Conservation (phyloP, 1,140 invertebrate species). For the Phymorhynchus buccinoides region DNA sequence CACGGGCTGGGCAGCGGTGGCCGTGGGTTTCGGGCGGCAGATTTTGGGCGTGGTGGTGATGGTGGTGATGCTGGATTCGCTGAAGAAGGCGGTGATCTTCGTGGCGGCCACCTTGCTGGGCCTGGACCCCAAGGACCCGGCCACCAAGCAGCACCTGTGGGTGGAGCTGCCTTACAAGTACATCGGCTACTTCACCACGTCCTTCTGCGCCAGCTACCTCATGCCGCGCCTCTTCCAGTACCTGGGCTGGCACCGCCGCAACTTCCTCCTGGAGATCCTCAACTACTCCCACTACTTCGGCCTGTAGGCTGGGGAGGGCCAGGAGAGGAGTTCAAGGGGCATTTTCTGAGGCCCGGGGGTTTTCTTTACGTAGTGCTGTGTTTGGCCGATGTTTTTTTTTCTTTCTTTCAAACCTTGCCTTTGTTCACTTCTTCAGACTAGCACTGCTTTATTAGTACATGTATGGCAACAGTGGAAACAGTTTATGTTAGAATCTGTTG, state of each 20-base stretch:
- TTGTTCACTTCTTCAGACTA: no score
- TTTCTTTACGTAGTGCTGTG: no score
- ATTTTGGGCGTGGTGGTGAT: conserved; percentile 83
- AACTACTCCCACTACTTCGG: conserved; percentile 17
- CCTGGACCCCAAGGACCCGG: conserved; percentile 75
- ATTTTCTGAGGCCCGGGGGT: no score
- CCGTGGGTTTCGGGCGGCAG: conserved; percentile 82
- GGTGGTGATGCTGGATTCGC: conserved; percentile 79
- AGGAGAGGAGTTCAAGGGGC: no score
- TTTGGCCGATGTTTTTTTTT: no score
- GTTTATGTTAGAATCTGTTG: no score
- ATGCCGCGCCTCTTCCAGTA: conserved; percentile 84
- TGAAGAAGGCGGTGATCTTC: conserved; percentile 82
- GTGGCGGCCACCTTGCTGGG: conserved; percentile 81
- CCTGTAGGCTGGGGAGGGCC: no score
- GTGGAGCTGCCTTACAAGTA: conserved; percentile 89
- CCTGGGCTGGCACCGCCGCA: conserved; percentile 81
- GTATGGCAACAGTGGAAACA: no score
- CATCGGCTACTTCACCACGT: conserved; percentile 72
- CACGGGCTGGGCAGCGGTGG: conserved; percentile 82
- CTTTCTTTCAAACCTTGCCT: no score
- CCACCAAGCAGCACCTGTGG: conserved; percentile 60
- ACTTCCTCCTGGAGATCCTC: conserved; percentile 29
- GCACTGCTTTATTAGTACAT: no score
- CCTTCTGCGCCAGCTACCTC: conserved; percentile 82